Percentiles rank a stretch among this genome's conserved stretches.
phyloP scores from a whole-genome alignment of 2,888 invertebrate species.

The Caenorhabditis becei region DNA sequence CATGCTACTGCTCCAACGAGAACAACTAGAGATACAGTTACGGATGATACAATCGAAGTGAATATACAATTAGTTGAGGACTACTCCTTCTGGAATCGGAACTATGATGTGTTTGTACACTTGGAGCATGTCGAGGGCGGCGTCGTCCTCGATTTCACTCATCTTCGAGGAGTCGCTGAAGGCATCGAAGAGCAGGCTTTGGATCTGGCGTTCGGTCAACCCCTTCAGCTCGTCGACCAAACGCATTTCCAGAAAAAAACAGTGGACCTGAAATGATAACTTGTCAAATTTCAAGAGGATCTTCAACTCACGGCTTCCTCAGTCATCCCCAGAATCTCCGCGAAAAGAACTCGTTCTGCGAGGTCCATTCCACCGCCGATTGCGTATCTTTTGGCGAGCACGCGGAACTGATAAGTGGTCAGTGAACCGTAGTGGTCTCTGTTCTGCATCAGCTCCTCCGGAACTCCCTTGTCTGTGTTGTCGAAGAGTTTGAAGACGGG shows the following conservation, averaged over 20 bases:
- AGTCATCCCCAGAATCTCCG: slow-evolving; percentile 25
- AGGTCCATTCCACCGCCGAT: background rate
- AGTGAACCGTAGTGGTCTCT: slow-evolving; percentile 1
- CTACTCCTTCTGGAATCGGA: background rate
- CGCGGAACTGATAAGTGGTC: slow-evolving; percentile 35
- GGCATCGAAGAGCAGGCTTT: background rate
- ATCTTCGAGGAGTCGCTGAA: background rate
- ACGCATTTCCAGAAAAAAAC: slow-evolving; percentile 10
- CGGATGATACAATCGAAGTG: background rate
- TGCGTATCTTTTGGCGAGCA: slow-evolving; percentile 32
- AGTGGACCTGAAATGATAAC: slow-evolving; percentile 4
- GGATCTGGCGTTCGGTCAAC: background rate
- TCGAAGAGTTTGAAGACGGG: slow-evolving; percentile 33
- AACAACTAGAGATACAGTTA: too few relatives aligned
- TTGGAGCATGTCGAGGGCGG: background rate
- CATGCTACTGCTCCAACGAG: background rate
- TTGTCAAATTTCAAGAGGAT: background rate
- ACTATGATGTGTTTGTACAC: background rate
- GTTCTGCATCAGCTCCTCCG: background rate
- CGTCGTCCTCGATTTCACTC: background rate
- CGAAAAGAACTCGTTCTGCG: slow-evolving; percentile 15
- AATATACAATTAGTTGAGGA: background rate
- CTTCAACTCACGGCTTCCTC: slow-evolving; percentile 22
- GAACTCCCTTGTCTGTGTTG: slow-evolving; percentile 35
- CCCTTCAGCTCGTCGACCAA: background rate